Evolutionary conservation across 2,797 vertebrate genomes (phyloP), one percentile per base, ranked within the genome.

Genomic region (Petrocephalus sullivani): DNA sequence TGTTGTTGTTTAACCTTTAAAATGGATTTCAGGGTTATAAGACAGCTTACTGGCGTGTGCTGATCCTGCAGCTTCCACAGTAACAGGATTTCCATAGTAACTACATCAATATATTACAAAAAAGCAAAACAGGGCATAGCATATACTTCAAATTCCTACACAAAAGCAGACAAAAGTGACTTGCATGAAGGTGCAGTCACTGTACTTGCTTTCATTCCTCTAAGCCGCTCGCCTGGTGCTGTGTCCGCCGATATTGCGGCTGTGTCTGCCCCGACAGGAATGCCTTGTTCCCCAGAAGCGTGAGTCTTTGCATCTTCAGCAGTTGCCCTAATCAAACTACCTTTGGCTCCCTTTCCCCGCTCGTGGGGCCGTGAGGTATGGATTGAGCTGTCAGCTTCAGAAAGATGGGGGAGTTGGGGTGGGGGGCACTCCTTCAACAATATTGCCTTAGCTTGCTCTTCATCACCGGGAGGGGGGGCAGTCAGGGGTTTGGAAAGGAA

Each of bases 1-100:
- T 81, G 89, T 87, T 89, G 86, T 91, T 89, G 58, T 16, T 87
- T 81, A 88, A 90, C 88, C 88, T 89, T 87, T 89, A 89, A 89
- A 89, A 89, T 89, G 85, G 10, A 88, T 89, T 67, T 88, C 82
- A 61, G 86, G 87, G 75, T 86, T 89, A 90, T 90, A 60, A 90
- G 57, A 64, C 71, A 89, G 51, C 86, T 91, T 78, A 89, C 57
- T 82, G 33, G 49, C 19, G 8, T 51, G 81, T 88, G 85, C 60
- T 88, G 84, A 90, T 86, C 90, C 88, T 87, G 61, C 89, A 16
- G 87, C 91, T 90, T 91, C 89, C 90, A 90, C 90, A 87, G 89
- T 89, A 91, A 61, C 89, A 57, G 85, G 78, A 88, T 64, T 86
- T 86, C 19, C 56, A 86, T 85, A 85, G 84, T 33, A 85, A 85